These are phyloP conservation scores for Colaptes auratus DNA, from an alignment of 2,113 vertebrate species.

Conservation along the genomic window DNA sequence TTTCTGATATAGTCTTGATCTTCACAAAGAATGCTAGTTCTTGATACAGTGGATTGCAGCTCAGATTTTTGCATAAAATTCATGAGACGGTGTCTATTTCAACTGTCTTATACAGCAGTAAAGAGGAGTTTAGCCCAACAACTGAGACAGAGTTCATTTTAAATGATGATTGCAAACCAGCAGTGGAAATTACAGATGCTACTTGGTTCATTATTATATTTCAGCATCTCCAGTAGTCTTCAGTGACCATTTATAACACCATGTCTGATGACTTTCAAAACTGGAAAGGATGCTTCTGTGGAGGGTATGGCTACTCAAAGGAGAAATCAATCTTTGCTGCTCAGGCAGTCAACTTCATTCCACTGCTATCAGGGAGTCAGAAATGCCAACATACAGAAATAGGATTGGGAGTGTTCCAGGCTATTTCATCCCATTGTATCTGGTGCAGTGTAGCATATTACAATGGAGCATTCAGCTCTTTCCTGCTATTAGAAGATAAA, in stretches of 20 bases:
- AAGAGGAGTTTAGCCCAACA: conserved; percentile 64
- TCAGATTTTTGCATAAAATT: conserved; percentile 78
- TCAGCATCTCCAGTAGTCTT: conserved; percentile 79
- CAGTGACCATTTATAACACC: conserved; percentile 80
- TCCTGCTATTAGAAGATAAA: neutral
- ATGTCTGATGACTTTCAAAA: conserved; percentile 83
- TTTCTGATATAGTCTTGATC: conserved; percentile 18
- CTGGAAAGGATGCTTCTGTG: conserved; percentile 78
- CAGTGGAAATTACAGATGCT: conserved; percentile 81
- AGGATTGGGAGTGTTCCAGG: conserved; percentile 21
- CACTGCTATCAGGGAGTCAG: conserved; percentile 56
- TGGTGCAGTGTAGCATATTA: neutral
- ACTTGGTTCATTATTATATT: conserved; percentile 80
- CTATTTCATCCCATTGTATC: neutral
- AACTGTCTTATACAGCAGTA: conserved; percentile 60
- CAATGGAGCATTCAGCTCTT: neutral
- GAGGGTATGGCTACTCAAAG: conserved; percentile 73
- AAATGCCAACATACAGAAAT: conserved; percentile 64
- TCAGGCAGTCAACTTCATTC: conserved; percentile 63
- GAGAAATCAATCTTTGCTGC: conserved; percentile 79
- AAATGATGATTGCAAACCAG: conserved; percentile 78
- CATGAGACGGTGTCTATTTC: conserved; percentile 73
- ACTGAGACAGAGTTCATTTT: conserved; percentile 75
- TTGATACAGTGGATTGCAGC: conserved; percentile 47
- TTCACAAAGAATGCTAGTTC: conserved; percentile 44